A percentile compares a stretch with the other conserved stretches of the same genome.
phyloP scores from a whole-genome alignment of 2,888 invertebrate genomes.

The Sinopyrophorus schimmeli region DNA sequence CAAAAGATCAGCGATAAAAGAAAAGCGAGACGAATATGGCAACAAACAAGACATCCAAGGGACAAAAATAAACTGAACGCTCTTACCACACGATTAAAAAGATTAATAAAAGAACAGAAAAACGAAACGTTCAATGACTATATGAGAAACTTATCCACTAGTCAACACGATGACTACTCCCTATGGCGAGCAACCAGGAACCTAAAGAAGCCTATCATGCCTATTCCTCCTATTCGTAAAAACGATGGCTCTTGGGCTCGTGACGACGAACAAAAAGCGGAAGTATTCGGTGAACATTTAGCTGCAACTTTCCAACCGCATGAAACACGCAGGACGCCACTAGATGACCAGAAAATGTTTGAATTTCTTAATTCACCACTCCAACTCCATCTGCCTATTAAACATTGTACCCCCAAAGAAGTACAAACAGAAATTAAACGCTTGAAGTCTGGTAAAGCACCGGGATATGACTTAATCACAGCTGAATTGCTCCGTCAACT shows the following conservation, averaged over 20 bases:
- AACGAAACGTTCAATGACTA: conserved; percentile 6
- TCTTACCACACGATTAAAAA: conserved; percentile 3
- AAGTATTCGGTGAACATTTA: conserved; percentile 8
- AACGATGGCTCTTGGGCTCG: conserved; percentile 8
- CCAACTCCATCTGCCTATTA: conserved; percentile 1
- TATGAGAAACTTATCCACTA: no score
- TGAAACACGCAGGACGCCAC: not conserved
- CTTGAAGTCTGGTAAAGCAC: conserved; percentile 8
- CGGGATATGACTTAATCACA: conserved; percentile 10
- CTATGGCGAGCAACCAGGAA: conserved; percentile 3
- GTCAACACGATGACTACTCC: conserved; percentile 9
- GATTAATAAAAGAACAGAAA: conserved; percentile 6
- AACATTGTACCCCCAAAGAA: conserved; percentile 4
- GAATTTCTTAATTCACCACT: conserved; percentile 4
- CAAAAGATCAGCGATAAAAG: conserved; percentile 2
- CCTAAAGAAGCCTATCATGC: not conserved
- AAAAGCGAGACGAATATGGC: conserved; percentile 1
- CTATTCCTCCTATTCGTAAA: conserved; percentile 10
- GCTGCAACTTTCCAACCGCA: conserved; percentile 4
- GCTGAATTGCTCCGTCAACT: conserved; percentile 3
- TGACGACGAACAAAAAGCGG: conserved; percentile 5
- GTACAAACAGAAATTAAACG: conserved; percentile 4
- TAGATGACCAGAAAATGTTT: conserved; percentile 5
- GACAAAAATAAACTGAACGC: conserved; percentile 5
- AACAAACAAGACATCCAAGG: conserved; percentile 5